Evolutionary conservation across 2,113 vertebrate genomes (phyloP).

Genomic region (Sphyrna mokarran): DNA sequence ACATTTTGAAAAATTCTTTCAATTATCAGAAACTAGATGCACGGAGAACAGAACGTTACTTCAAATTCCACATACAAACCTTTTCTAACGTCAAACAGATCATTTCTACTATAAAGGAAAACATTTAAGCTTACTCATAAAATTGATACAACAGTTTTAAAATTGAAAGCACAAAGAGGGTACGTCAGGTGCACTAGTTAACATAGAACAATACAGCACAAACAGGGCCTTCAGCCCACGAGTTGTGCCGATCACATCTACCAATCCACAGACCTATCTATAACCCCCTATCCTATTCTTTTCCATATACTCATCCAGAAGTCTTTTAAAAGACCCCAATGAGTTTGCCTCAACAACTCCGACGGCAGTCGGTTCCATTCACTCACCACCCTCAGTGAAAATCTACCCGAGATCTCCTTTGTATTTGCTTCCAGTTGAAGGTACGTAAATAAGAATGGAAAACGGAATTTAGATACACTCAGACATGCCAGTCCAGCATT

Average conservation of each 20-base stretch:
- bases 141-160: not conserved
- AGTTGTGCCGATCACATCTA: no score
- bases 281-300: no score
- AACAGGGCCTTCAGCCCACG: no score
- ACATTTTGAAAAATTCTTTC: not conserved
- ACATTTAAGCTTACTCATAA: not conserved
- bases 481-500: not conserved
- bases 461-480: not conserved
- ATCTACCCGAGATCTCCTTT: no score
- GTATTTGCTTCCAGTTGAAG: no score
- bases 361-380: no score
- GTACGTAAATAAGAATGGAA: not conserved
- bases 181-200: not conserved
- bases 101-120: not conserved
- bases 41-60: not conserved
- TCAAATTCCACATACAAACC: not conserved
- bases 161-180: not conserved
- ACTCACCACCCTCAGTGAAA: no score
- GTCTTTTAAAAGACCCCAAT: no score
- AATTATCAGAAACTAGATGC: not conserved
- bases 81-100: not conserved
- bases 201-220: no score
- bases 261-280: no score
- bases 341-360: no score
- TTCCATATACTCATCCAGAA: no score